Conservation (phyloP, 2,888 invertebrate species). For the Melanargia galathea region DNA sequence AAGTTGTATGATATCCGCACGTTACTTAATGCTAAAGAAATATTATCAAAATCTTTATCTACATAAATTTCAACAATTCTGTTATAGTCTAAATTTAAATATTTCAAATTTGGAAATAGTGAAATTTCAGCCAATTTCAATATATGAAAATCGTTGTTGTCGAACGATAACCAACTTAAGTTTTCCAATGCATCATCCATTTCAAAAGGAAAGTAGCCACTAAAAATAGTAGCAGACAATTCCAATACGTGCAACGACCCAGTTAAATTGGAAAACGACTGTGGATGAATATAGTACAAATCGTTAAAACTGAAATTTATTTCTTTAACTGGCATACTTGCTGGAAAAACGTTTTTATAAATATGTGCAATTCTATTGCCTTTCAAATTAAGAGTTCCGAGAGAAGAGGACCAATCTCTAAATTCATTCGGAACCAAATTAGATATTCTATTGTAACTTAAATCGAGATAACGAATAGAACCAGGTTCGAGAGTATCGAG, state of each 20-base stretch:
- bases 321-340: conserved; percentile 90
- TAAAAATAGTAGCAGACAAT: conserved; percentile 91
- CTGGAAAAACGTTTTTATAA: conserved; percentile 87
- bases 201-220: conserved; percentile 89
- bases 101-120: conserved; percentile 86
- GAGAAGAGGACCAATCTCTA: conserved; percentile 88
- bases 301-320: conserved; percentile 96
- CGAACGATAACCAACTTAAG: conserved; percentile 91
- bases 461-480: conserved; percentile 89
- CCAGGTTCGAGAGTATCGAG: conserved; percentile 88
- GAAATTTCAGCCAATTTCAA: conserved; percentile 87
- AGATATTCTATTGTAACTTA: conserved; percentile 93
- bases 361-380: conserved; percentile 92
- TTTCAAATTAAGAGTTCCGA: conserved; percentile 90
- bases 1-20: conserved; percentile 92
- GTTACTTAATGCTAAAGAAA: conserved; percentile 88
- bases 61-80: conserved; percentile 87
- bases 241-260: conserved; percentile 91
- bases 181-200: conserved; percentile 88
- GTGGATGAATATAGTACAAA: conserved; percentile 89
- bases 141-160: conserved; percentile 92
- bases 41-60: conserved; percentile 85
- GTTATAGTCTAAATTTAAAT: conserved; percentile 94
- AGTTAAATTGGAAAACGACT: conserved; percentile 90
- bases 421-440: conserved; percentile 90